phyloP scores from a whole-genome alignment of 2,113 vertebrate species.

The Sterna hirundo region DNA sequence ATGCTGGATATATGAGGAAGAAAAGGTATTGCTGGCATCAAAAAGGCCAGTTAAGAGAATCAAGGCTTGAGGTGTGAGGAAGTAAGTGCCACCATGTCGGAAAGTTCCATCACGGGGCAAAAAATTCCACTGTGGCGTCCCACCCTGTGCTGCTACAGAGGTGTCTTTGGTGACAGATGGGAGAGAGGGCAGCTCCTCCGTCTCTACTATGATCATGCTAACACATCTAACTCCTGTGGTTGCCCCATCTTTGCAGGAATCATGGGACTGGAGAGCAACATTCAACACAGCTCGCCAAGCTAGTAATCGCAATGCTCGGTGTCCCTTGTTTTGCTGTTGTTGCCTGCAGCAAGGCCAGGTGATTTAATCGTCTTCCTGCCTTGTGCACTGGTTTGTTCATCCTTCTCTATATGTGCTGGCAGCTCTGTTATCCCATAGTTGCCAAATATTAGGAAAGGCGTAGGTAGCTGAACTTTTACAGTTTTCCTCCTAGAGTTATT shows the following conservation, averaged over 20 bases:
- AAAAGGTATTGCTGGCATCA: not conserved
- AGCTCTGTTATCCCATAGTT: not conserved
- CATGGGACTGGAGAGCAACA: not conserved
- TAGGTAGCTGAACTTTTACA: not conserved
- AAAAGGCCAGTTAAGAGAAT: not conserved
- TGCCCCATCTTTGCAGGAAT: not conserved
- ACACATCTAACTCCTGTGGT: not conserved
- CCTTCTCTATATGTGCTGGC: not conserved
- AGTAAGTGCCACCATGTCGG: not conserved
- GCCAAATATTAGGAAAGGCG: not conserved
- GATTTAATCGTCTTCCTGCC: not conserved
- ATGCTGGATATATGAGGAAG: not conserved
- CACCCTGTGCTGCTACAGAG: not conserved
- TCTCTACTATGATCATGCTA: not conserved
- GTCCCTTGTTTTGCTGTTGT: not conserved
- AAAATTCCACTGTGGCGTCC: not conserved
- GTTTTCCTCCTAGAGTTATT: not conserved
- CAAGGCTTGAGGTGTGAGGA: not conserved
- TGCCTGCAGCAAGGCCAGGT: not conserved
- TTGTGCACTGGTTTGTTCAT: not conserved
- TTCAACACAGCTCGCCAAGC: not conserved
- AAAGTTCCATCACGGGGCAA: not conserved
- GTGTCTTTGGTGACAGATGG: accelerated
- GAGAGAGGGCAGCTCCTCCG: not conserved
- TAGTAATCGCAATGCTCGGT: not conserved